Base-by-base conservation (phyloP, 2,797 vertebrate genomes). In the Coracias cyanogaster region DNA sequence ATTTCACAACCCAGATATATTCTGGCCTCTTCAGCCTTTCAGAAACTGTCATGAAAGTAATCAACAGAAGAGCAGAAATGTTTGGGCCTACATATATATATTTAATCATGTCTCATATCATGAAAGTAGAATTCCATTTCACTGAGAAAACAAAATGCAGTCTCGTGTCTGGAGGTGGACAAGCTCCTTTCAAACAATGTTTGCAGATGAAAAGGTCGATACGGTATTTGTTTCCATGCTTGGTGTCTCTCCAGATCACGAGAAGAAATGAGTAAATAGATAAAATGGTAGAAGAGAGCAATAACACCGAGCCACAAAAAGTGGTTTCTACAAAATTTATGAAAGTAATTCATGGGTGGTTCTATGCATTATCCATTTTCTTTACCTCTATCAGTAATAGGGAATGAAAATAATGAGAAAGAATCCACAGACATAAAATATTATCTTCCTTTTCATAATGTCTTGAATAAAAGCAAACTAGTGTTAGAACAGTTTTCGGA, bases 111-210 rank as follows among this genome's bases (percentile, higher is more conserved):
- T 86, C 83, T 86, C n/a, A 26, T 64, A 72, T 33, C 46, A 55
- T 73, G 70, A 77, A 96, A 89, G 60, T 24, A 76, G 58, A 65
- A 73, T 86, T 86, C 81, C 82, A 46, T 94, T 95, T 86, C 81
- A 77, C 57, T 49, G 37, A 55, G 48, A 93, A 94, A 95, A 90
- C 57, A 96, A 90, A 90, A 92, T 54, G 55, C 48, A 84, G 41
- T 57, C 45, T 73, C 89, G 33, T 77, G 57, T 94, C 86, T 96
- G 86, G 86, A 94, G 86, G 83, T 94, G 70, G 93, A 94, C 93
- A 93, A 85, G 73, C 45, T 84, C 55, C 41, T 95, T 92, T 91
- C 73, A 93, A 91, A 86, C 33, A 88, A 33, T 35, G 26, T 37
- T 70, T 92, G 31, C 37, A 73, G 80, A 90, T 91, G 43, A 82